phyloP scores from a whole-genome alignment of 2,888 invertebrate species.

The Brachyopa scutellaris region DNA sequence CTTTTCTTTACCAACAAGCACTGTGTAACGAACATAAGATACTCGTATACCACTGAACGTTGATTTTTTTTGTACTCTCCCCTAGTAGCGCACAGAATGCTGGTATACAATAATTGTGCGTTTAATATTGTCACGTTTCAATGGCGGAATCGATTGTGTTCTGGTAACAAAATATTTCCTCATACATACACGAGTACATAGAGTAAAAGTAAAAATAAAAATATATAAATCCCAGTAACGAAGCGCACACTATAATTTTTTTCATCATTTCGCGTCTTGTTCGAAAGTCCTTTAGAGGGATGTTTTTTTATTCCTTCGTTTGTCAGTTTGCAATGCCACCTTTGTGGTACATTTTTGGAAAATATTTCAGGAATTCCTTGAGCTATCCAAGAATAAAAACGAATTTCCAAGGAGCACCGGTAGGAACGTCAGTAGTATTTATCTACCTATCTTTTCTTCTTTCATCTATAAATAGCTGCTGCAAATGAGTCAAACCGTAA shows the following conservation, averaged over 20 bases:
- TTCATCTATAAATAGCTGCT: constrained; percentile 62
- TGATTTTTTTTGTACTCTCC: neutral
- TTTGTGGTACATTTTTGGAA: constrained; percentile 63
- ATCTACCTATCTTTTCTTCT: constrained; percentile 23
- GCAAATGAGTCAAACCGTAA: constrained; percentile 47
- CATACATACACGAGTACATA: constrained; percentile 61
- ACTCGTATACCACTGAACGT: constrained; percentile 11
- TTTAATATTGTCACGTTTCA: constrained; percentile 72
- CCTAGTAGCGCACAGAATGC: neutral
- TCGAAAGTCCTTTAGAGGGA: neutral
- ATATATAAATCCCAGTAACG: constrained; percentile 56
- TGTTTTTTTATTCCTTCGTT: neutral
- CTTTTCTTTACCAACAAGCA: constrained; percentile 47
- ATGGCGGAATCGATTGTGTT: constrained; percentile 60
- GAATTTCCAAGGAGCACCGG: neutral
- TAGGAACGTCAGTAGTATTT: no score
- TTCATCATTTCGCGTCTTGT: constrained; percentile 47
- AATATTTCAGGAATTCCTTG: constrained; percentile 67
- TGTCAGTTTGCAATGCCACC: constrained; percentile 22
- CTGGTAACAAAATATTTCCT: constrained; percentile 69
- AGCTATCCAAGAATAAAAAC: constrained; percentile 34
- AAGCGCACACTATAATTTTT: constrained; percentile 50
- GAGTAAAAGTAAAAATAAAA: constrained; percentile 49
- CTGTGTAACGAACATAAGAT: constrained; percentile 8
- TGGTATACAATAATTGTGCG: constrained; percentile 66